Conservation (phyloP, 2,888 invertebrate species). For the Strigamia transsilvanica region DNA sequence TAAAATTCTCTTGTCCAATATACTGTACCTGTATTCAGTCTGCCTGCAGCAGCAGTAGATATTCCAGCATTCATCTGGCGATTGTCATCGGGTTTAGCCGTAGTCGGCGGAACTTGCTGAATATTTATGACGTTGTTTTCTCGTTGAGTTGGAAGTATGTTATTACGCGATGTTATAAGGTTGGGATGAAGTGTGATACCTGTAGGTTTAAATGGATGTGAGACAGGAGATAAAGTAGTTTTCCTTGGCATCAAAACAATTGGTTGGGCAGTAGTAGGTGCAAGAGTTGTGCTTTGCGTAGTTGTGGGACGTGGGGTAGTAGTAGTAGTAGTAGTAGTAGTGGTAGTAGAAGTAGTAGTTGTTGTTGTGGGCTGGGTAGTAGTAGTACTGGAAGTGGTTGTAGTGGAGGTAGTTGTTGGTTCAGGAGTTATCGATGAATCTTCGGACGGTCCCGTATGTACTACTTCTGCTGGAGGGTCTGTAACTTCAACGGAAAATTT, state of each 20-base stretch:
- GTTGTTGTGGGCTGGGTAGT: constrained; percentile 50
- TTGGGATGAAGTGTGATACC: constrained; percentile 29
- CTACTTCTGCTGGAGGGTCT: constrained; percentile 36
- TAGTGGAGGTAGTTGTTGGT: constrained; percentile 34
- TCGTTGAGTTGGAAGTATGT: constrained; percentile 1
- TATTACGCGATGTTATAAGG: constrained; percentile 6
- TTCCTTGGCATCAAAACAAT: background rate
- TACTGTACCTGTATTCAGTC: constrained; percentile 74
- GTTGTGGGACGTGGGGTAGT: constrained; percentile 41
- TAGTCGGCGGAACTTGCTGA: constrained; percentile 46
- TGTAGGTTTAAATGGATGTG: constrained; percentile 37
- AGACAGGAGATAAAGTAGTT: background rate
- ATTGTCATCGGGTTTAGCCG: background rate
- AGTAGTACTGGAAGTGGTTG: constrained; percentile 33
- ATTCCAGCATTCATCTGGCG: background rate
- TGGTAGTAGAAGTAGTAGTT: constrained; percentile 43
- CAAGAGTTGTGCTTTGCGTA: constrained; percentile 59
- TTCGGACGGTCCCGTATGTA: constrained; percentile 20
- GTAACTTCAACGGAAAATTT: constrained; percentile 1
- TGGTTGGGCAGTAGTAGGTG: constrained; percentile 52
- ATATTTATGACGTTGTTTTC: constrained; percentile 24
- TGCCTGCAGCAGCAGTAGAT: constrained; percentile 66
- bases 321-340: constrained; percentile 32
- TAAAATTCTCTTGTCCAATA: too few relatives aligned
- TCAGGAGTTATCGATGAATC: constrained; percentile 46